A percentile compares a stretch with the other conserved stretches of the same genome.
Conservation (phyloP, 2,113 vertebrate genomes). For the Ictalurus punctatus region DNA sequence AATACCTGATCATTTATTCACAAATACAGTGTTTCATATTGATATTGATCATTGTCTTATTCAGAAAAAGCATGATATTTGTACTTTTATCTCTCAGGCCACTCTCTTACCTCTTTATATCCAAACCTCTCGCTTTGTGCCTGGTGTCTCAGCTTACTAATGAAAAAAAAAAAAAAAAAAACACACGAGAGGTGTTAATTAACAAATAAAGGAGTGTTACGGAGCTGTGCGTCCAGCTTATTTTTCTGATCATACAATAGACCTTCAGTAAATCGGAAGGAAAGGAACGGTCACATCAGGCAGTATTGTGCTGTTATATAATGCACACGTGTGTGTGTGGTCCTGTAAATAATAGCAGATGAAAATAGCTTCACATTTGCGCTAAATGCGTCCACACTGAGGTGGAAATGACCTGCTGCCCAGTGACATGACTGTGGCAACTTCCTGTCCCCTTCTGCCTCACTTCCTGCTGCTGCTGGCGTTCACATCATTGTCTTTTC, state of each 20-base stretch:
- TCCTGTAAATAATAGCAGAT: constrained; percentile 26
- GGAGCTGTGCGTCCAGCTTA: not conserved
- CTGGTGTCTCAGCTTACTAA: constrained; percentile 90
- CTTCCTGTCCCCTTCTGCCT: constrained; percentile 28
- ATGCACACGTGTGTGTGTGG: not conserved
- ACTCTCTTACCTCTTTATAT: constrained; percentile 86
- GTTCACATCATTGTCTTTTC: constrained; percentile 43
- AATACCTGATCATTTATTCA: not conserved
- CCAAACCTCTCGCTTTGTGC: constrained; percentile 88
- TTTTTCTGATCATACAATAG: not conserved
- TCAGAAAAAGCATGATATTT: not conserved
- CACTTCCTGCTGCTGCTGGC: constrained; percentile 17
- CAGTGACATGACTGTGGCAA: constrained; percentile 4
- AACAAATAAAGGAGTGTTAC: not conserved
- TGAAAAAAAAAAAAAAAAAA: constrained; percentile 32
- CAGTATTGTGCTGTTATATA: constrained; percentile 8
- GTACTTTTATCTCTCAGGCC: not conserved
- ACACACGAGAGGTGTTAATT: not conserved
- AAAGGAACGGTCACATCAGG: not conserved
- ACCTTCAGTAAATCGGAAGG: not conserved
- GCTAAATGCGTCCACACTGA: not conserved
- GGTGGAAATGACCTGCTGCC: not conserved
- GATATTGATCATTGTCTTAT: not conserved
- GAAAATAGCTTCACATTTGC: constrained; percentile 25
- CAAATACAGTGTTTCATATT: not conserved